Evolutionary conservation across 1,140 invertebrate genomes (phyloP).

Genomic region (Drosophila nannoptera): DNA sequence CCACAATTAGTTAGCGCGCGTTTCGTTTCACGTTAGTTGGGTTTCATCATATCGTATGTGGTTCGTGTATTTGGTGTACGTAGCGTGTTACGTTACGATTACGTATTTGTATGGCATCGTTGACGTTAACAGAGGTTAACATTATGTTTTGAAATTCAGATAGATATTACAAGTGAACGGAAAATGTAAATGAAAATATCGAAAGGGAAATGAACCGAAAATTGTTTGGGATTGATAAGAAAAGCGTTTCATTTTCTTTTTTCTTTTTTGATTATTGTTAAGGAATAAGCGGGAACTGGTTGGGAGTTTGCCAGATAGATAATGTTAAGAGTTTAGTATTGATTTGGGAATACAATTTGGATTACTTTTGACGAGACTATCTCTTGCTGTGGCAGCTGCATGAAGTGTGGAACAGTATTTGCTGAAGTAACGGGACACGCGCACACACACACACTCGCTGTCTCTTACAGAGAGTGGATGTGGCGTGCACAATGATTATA

Average conservation of each 20-base stretch:
- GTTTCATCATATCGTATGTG: slow-evolving; percentile 17
- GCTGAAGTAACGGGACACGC: neutral
- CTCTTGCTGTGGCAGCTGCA: slow-evolving; percentile 30
- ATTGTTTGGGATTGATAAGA: neutral
- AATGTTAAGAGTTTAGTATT: slow-evolving; percentile 33
- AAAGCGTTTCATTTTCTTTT: too few species aligned
- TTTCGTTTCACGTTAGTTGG: slow-evolving; percentile 27
- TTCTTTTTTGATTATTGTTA: neutral
- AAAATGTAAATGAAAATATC: slow-evolving; percentile 49
- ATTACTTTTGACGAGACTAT: slow-evolving; percentile 68
- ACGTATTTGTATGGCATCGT: slow-evolving; percentile 72
- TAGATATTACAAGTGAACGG: slow-evolving; percentile 40
- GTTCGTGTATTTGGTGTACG: slow-evolving; percentile 55
- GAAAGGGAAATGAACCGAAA: slow-evolving; percentile 22
- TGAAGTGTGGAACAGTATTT: slow-evolving; percentile 28
- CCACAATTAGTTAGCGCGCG: slow-evolving; percentile 42
- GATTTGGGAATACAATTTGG: slow-evolving; percentile 1
- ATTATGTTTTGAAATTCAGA: slow-evolving; percentile 31
- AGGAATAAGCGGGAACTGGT: slow-evolving; percentile 10
- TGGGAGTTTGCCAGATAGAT: slow-evolving; percentile 15
- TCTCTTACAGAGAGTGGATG: too few species aligned
- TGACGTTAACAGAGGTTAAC: slow-evolving; percentile 33
- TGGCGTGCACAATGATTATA: too few species aligned
- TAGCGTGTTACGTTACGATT: slow-evolving; percentile 60
- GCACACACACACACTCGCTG: too few species aligned